Percentiles rank a stretch among this genome's conserved stretches.
Conservation (phyloP, 1,140 invertebrate genomes). For the Philotrypesis tridentata region DNA sequence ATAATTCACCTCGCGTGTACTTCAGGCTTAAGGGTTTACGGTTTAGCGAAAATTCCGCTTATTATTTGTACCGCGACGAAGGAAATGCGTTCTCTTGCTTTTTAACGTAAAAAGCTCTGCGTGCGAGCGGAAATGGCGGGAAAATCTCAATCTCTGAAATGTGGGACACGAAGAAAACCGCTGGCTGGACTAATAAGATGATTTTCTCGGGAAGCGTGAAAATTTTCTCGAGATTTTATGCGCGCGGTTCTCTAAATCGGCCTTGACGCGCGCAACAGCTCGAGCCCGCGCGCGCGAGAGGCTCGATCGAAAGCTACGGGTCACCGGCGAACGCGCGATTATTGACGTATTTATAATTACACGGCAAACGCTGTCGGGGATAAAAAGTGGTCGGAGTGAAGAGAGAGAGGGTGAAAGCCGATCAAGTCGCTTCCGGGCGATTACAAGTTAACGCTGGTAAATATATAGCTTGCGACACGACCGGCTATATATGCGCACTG, state of each 20-base stretch:
- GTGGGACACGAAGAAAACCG: too few species aligned
- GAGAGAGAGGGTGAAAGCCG: background rate
- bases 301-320: background rate
- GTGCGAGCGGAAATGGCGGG: too few species aligned
- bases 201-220: too few species aligned
- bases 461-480: background rate
- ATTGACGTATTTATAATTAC: conserved; percentile 19
- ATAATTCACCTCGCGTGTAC: background rate
- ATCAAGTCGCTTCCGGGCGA: background rate
- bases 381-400: background rate
- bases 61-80: background rate
- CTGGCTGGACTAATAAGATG: too few species aligned
- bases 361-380: background rate
- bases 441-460: background rate
- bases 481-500: too few species aligned
- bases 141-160: too few species aligned
- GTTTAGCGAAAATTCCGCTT: background rate
- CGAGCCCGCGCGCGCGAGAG: too few species aligned
- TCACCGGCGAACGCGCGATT: background rate
- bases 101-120: too few species aligned
- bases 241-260: too few species aligned
- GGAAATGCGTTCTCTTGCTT: background rate
- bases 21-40: too few species aligned
- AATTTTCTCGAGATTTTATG: too few species aligned
- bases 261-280: too few species aligned